Evolutionary conservation across 2,888 invertebrate species (phyloP), one percentile per base, ranked within the genome.

Genomic region (Pecten maximus): DNA sequence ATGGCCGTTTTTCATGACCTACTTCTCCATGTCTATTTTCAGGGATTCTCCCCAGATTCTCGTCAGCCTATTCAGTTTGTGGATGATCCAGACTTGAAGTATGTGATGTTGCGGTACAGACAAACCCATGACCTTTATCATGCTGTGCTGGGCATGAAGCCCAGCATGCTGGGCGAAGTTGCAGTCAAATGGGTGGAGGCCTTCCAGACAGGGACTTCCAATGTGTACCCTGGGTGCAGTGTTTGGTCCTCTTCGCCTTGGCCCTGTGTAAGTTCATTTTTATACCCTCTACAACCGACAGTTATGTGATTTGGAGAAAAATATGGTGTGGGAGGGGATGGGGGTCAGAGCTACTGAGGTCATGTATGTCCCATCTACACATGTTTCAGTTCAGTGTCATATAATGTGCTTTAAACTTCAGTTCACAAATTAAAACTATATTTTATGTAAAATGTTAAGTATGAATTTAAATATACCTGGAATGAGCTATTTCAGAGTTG

Each of bases 151-250:
- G 98, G 98, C 94, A 99, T 99, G 99, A 99, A 98, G 60, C 96
- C 96, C 16, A 96, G 96, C 92, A 96, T 96, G 96, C 93, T 97
- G 54, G 96, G 97, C 97, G 98, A 99, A 97, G 99, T 99, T 10
- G 98, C 98, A 19, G 98, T 99, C 8, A 99, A 99, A 97, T 99
- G 99, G 99, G 98, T 99, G 88, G 99, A 99, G 97, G 99, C 98
- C 0, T 97, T 99, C 91, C 99, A 99, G 97, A 98, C 98, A 19
- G 98, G n/a, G 98, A 89, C 97, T 99, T 40, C 99, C 99, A 0
- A 99, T 99, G 99, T 99, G 99, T 96, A 97, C 98, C 92, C 98
- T 98, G 89, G 99, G 98, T 39, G 99, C 98, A 0, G 97, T 99
- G 91, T 99, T 99, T 97, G 99, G 99, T 19, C 98, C 99, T 1